Evolutionary conservation across 2,888 invertebrate genomes (phyloP), one percentile per base, ranked within the genome.

Genomic region (Lutraria lutraria): DNA sequence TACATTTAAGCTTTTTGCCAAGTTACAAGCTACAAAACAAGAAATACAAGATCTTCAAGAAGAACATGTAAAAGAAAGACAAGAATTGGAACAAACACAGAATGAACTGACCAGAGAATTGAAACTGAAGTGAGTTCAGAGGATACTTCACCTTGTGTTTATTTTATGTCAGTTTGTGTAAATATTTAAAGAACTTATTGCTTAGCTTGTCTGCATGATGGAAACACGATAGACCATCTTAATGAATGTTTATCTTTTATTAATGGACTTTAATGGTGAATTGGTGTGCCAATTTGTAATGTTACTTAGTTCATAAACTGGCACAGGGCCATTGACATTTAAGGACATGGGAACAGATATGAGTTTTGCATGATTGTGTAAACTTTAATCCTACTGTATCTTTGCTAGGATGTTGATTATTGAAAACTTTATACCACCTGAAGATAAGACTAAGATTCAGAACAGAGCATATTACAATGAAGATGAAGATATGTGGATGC

Each of bases 21-120:
- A 99, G 97, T 97, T 98, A 96, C 97, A 98, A 96, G 97, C 97
- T 4, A 97, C 98, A 0, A 97, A 98, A 94, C 98, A 98, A 95
- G 99, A 99, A 95, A 97, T 98, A 16, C 97, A 98, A 91, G 98
- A 98, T 95, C 97, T 98, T 85, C 98, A 98, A 90, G 98, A 98
- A 96, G 98, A 98, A 95, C 99, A 99, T 97, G 98, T 98, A 95
- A 97, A 98, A 90, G 99, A 99, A 96, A 97, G 99, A 87, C 98
- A 99, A 95, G 99, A 99, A 95, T 97, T 98, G 92, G 99, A 99
- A 97, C 98, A 98, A 97, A 98, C 98, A 0, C 98, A 99, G 96
- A 98, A 99, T 95, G 99, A 99, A 95, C 97, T 99, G 88, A 98
- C 98, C 93, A 97, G 98, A 93, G 99, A 99, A 96, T 97, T 99